phyloP scores from a whole-genome alignment of 2,888 invertebrate genomes.

The Drosophila limbata region DNA sequence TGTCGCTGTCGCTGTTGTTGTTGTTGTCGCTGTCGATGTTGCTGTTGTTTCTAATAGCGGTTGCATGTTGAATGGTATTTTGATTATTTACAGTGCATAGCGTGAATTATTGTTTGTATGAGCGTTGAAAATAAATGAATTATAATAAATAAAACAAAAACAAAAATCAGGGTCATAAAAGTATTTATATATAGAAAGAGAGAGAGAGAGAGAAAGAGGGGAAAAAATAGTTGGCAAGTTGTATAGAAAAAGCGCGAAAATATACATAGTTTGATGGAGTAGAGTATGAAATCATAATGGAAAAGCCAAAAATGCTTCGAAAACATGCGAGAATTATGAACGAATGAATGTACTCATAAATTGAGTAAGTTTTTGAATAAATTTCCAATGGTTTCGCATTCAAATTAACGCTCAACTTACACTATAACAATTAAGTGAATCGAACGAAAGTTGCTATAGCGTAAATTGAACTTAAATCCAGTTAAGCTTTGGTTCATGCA shows the following conservation, averaged over 20 bases:
- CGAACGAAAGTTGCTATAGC: constrained; percentile 13
- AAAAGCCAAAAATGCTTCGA: constrained; percentile 36
- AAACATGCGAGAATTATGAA: constrained; percentile 49
- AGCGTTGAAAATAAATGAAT: constrained; percentile 59
- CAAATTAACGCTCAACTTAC: constrained; percentile 16
- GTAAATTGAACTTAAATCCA: constrained; percentile 1
- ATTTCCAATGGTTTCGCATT: constrained; percentile 31
- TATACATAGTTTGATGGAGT: constrained; percentile 20
- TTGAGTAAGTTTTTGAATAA: constrained; percentile 26
- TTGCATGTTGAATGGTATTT: constrained; percentile 71
- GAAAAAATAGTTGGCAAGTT: constrained; percentile 35
- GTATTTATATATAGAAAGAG: constrained; percentile 8
- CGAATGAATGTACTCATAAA: constrained; percentile 32
- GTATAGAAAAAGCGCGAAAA: constrained; percentile 52
- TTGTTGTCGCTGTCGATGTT: constrained; percentile 48
- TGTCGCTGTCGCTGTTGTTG: constrained; percentile 45
- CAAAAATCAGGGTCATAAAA: constrained; percentile 43
- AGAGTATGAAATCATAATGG: constrained; percentile 33
- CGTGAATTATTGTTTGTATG: constrained; percentile 62
- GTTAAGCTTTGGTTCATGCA: constrained; percentile 9
- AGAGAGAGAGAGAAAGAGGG: constrained; percentile 14
- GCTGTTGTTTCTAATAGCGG: constrained; percentile 67
- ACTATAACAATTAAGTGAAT: constrained; percentile 2
- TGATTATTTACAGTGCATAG: constrained; percentile 82
- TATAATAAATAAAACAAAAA: constrained; percentile 43